A percentile compares a stretch with the other conserved stretches of the same genome.
These are phyloP conservation scores for Lasioglossum oenotherae DNA, from an alignment of 2,888 invertebrate genomes.

Conservation along the genomic window DNA sequence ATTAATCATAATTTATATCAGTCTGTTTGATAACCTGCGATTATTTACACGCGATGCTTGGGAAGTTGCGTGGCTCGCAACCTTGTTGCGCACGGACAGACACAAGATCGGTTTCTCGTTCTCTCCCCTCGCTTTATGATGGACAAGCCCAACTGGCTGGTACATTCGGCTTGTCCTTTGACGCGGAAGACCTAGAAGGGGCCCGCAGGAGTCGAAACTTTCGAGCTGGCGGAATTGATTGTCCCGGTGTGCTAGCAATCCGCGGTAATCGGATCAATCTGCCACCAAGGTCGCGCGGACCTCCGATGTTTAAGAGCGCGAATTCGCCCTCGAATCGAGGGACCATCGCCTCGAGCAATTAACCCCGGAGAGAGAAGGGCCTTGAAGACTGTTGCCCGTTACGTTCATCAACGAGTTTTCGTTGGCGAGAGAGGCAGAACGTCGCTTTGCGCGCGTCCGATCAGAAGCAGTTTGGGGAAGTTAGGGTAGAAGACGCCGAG, in stretches of 20 bases:
- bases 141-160: neutral
- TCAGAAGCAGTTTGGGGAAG: constrained; percentile 16
- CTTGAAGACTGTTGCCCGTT: neutral
- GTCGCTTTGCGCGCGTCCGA: neutral
- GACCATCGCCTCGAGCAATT: neutral
- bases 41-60: constrained; percentile 36
- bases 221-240: constrained; percentile 4
- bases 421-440: neutral
- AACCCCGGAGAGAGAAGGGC: neutral
- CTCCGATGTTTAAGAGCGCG: neutral
- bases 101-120: neutral
- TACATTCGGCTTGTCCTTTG: neutral
- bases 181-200: neutral
- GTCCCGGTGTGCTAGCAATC: neutral
- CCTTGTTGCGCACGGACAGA: neutral
- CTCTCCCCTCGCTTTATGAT: neutral
- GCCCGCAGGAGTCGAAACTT: neutral
- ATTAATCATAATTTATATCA: constrained; percentile 59
- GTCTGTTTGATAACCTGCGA: constrained; percentile 34
- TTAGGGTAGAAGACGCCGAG: constrained; percentile 9
- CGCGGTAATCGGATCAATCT: neutral
- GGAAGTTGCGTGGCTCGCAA: neutral
- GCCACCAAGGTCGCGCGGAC: neutral
- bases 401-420: constrained; percentile 8
- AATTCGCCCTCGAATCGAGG: neutral